These are phyloP conservation scores for Sabellastarte sp. DNA, from an alignment of 2,888 invertebrate genomes.

Conservation along the genomic window DNA sequence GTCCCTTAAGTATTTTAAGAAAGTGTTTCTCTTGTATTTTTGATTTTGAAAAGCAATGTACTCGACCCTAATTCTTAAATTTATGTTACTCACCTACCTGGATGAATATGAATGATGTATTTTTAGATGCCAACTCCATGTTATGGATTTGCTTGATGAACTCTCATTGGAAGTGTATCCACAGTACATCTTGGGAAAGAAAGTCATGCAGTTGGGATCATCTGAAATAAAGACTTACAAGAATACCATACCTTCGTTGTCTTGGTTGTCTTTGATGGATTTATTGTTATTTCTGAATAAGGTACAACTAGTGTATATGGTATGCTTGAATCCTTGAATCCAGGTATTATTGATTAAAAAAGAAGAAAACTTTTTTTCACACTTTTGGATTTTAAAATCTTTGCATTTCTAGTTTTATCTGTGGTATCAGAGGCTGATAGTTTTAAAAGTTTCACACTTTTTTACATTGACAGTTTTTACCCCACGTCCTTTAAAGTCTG, in stretches of 20 bases:
- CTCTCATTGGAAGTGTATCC: slow-evolving; percentile 43
- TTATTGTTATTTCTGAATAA: slow-evolving; percentile 41
- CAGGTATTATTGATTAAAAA: background rate
- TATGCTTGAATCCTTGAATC: background rate
- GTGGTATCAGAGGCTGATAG: too few species aligned
- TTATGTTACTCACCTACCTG: too few species aligned
- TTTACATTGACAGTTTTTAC: too few species aligned
- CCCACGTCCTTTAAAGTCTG: too few species aligned
- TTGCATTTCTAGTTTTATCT: too few species aligned
- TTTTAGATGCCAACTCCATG: slow-evolving; percentile 43
- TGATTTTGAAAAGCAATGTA: too few species aligned
- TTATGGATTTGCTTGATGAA: slow-evolving; percentile 49
- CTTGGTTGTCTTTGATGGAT: slow-evolving; percentile 46
- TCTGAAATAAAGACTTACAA: slow-evolving; percentile 40
- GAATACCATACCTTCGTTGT: slow-evolving; percentile 47
- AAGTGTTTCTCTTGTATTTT: too few species aligned
- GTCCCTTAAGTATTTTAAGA: too few species aligned
- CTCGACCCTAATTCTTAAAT: too few species aligned
- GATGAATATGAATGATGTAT: too few species aligned
- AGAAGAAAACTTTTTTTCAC: too few species aligned
- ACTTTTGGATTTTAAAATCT: background rate
- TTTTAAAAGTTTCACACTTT: too few species aligned
- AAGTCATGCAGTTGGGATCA: slow-evolving; percentile 45
- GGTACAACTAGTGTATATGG: slow-evolving; percentile 30
- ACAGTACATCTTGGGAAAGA: slow-evolving; percentile 48